Conservation (phyloP, 2,888 invertebrate genomes). For the Dendrolimus houi region DNA sequence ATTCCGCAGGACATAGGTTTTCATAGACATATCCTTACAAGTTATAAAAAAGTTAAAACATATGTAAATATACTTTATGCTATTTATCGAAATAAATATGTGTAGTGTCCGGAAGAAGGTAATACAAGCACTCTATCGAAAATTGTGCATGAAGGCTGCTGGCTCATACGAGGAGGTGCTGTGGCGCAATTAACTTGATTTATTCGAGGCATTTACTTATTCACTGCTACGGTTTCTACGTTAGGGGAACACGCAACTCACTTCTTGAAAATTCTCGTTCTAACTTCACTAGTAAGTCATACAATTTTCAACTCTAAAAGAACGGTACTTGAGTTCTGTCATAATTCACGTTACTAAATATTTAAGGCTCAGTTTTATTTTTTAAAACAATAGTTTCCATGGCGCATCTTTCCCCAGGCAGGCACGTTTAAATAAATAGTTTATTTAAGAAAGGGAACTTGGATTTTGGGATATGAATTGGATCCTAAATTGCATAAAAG, state of each 20-base stretch:
- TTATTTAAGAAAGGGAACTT: conserved; percentile 36
- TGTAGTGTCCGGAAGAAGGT: too few species aligned
- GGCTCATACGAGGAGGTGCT: conserved; percentile 68
- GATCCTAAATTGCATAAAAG: conserved; percentile 36
- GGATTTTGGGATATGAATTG: conserved; percentile 37
- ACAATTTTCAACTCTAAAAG: not conserved
- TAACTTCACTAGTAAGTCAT: not conserved
- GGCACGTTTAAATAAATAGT: conserved; percentile 33
- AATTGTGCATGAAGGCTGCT: conserved; percentile 47
- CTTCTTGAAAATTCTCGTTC: not conserved
- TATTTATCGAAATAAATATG: too few species aligned
- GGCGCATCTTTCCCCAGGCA: not conserved
- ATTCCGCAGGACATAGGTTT: too few species aligned
- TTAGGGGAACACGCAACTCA: conserved; percentile 9
- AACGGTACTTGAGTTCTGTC: not conserved
- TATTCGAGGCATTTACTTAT: conserved; percentile 72
- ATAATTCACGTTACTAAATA: not conserved
- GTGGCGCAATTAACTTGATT: conserved; percentile 75
- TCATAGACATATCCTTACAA: too few species aligned
- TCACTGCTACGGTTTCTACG: conserved; percentile 47
- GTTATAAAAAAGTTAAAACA: too few species aligned
- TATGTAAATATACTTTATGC: too few species aligned
- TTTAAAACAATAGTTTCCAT: not conserved
- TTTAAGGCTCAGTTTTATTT: not conserved
- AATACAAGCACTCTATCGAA: conserved; percentile 33